phyloP scores from a whole-genome alignment of 1,140 invertebrate species.

The Drosophila pectinifera region DNA sequence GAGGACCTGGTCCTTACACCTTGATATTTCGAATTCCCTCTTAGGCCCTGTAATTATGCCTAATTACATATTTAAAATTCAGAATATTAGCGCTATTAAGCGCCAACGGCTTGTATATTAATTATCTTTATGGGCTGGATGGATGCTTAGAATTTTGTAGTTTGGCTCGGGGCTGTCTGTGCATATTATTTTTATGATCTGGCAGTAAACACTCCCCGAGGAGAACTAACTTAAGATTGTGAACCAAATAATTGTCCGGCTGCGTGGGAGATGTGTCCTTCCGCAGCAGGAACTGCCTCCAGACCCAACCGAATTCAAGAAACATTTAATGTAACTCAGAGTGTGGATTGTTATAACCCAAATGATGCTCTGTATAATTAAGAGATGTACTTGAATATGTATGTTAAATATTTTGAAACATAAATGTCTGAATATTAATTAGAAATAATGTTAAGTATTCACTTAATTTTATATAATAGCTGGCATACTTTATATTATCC shows the following conservation, averaged over 20 bases:
- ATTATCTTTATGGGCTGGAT: slow-evolving; percentile 15
- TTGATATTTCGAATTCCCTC: neutral
- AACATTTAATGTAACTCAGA: neutral
- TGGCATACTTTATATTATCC: too few relatives aligned
- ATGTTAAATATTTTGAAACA: too few relatives aligned
- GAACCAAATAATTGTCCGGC: slow-evolving; percentile 13
- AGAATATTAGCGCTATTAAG: slow-evolving; percentile 3
- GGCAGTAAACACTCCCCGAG: slow-evolving; percentile 26
- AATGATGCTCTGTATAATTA: too few relatives aligned
- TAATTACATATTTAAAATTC: slow-evolving; percentile 10
- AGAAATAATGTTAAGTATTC: too few relatives aligned
- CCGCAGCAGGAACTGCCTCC: neutral
- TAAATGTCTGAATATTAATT: too few relatives aligned
- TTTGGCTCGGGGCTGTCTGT: neutral
- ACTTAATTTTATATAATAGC: too few relatives aligned
- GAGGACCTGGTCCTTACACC: too few relatives aligned
- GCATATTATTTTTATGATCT: slow-evolving; percentile 28
- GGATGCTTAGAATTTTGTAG: too few relatives aligned
- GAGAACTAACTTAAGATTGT: slow-evolving; percentile 24
- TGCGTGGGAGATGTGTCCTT: neutral
- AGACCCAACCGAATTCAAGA: neutral
- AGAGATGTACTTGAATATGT: too few relatives aligned
- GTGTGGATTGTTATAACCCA: too few relatives aligned
- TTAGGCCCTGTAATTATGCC: neutral
- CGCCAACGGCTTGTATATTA: slow-evolving; percentile 16